phyloP scores from a whole-genome alignment of 2,797 vertebrate species.

The Bryconaethiops microstoma region DNA sequence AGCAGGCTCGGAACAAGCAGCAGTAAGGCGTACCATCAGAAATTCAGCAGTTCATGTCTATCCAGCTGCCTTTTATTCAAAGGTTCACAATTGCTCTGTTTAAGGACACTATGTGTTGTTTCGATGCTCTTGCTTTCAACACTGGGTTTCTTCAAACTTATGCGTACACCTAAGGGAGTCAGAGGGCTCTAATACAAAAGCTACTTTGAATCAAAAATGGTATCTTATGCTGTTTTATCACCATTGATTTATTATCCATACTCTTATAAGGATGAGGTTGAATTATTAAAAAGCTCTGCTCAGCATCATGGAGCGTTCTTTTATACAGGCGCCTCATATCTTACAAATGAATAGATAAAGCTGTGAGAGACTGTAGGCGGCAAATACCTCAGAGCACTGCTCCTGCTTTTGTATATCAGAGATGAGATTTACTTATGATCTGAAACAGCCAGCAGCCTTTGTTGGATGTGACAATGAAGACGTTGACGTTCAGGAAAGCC shows the following conservation, averaged over 20 bases:
- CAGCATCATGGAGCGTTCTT: slow-evolving; percentile 75
- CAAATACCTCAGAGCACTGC: slow-evolving; percentile 32
- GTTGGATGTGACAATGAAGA: slow-evolving; percentile 41
- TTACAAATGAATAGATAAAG: slow-evolving; percentile 73
- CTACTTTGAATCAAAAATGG: slow-evolving; percentile 77
- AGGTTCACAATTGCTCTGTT: slow-evolving; percentile 56
- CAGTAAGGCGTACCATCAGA: slow-evolving; percentile 15
- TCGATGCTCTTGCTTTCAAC: slow-evolving; percentile 31
- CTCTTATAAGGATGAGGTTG: slow-evolving; percentile 73
- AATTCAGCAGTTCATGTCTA: slow-evolving; percentile 36
- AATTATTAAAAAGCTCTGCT: slow-evolving; percentile 75
- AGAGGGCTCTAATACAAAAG: slow-evolving; percentile 74
- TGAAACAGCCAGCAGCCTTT: slow-evolving; percentile 37
- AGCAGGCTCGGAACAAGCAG: slow-evolving; percentile 32
- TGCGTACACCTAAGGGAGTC: slow-evolving; percentile 70
- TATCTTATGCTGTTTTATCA: slow-evolving; percentile 82
- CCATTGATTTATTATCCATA: slow-evolving; percentile 72
- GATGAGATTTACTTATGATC: slow-evolving; percentile 33
- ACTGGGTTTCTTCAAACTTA: slow-evolving; percentile 68
- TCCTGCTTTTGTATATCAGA: slow-evolving; percentile 8
- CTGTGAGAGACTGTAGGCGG: slow-evolving; percentile 23
- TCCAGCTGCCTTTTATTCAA: slow-evolving; percentile 48
- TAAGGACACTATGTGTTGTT: slow-evolving; percentile 45
- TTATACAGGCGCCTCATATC: slow-evolving; percentile 57
- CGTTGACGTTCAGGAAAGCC: background rate